Evolutionary conservation across 2,888 invertebrate genomes (phyloP), one percentile per base, ranked within the genome.

Genomic region (Andrena chrysosceles): DNA sequence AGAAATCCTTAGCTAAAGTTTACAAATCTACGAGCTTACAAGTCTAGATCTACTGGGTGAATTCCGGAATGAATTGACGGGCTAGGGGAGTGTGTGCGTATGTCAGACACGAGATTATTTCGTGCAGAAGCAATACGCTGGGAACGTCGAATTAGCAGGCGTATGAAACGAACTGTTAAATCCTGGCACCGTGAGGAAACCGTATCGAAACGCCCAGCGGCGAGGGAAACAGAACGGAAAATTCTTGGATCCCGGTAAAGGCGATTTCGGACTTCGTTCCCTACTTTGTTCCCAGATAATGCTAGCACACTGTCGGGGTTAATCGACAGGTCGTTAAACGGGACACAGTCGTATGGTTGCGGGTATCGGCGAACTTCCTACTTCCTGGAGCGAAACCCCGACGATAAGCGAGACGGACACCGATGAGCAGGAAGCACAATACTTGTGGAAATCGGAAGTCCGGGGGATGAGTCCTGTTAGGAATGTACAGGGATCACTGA

Each of bases 161-260:
- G 67, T 62, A 48, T 26, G 67, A 78, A 75, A 68, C 62, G 78
- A 78, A 75, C 78, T 68, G 78, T 78, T 78, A 75, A 78, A 68
- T 68, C 42, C 67, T 75, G 67, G 75, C 77, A 78, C 7, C 77
- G 67, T 16, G 64, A 10, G 33, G 69, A 49, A n/a, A 54, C 52
- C 66, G 70, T 62, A 66, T 66, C 49, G 29, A 26, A 2, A 20
- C 35, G 10, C n/a, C 42, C 60, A 26, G 23, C 13, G 52, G 10
- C 26, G 33, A 54, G 56, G 48, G 80, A 81, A 78, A 72, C 68
- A 60, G 77, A 68, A 77, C 77, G 78, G 78, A 81, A 77, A 78
- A 81, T 77, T 72, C 63, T 67, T 77, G 77, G 67, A 77, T 68
- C 56, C 10, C 10, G 54, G 23, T 13, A 56, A 54, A 75, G 33